Percentiles rank a stretch among this genome's conserved stretches.
These are phyloP conservation scores for Mus spicilegus DNA, from an alignment of 2,113 vertebrate genomes.

Conservation along the genomic window DNA sequence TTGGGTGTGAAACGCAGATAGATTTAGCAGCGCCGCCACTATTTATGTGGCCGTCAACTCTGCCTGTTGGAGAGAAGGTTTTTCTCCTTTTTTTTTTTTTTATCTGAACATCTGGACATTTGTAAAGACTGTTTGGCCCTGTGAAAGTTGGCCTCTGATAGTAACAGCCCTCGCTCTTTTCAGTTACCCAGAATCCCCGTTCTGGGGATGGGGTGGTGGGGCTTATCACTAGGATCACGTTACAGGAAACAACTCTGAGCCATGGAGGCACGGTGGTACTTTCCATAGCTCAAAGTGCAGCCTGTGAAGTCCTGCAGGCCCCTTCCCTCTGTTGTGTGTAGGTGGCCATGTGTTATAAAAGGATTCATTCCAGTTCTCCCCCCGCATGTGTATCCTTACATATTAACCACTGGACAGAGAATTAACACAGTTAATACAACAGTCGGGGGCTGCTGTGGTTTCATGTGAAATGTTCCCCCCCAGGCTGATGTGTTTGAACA, in stretches of 20 bases:
- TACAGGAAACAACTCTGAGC: neutral
- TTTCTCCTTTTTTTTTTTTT: neutral
- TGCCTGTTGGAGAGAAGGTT: constrained; percentile 57
- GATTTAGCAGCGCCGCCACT: constrained; percentile 84
- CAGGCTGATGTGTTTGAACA: neutral
- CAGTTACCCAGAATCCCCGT: constrained; percentile 50
- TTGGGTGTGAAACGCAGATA: constrained; percentile 87
- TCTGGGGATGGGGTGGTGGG: neutral
- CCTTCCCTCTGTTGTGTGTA: neutral
- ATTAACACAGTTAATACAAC: neutral
- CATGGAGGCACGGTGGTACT: neutral
- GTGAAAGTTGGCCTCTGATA: constrained; percentile 22
- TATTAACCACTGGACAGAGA: neutral
- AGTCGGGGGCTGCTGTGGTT: neutral
- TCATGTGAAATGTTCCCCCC: neutral
- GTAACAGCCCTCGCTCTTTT: constrained; percentile 37
- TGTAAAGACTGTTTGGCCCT: neutral
- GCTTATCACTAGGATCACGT: neutral
- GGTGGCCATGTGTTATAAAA: fast-evolving
- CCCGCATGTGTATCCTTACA: neutral
- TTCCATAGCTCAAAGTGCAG: neutral
- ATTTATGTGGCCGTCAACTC: constrained; percentile 79
- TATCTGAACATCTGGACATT: constrained; percentile 45
- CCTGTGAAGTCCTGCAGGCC: neutral
- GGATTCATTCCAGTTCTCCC: fast-evolving